Evolutionary conservation across 1,140 invertebrate species (phyloP).

Genomic region (Drosophila kepulauana): DNA sequence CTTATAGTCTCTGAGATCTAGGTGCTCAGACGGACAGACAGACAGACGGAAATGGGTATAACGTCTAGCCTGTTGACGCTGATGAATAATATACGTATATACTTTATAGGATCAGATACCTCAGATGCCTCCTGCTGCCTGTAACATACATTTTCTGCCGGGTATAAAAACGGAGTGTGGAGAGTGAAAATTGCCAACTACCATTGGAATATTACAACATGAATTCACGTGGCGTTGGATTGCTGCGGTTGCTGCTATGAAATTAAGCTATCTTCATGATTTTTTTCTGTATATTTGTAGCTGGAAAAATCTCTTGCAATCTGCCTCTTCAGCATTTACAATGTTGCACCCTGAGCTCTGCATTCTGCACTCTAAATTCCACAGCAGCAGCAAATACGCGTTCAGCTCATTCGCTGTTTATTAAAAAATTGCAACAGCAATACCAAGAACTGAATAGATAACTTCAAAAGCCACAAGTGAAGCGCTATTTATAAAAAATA

Average conservation of each 20-base stretch:
- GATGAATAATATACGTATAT: too few relatives aligned
- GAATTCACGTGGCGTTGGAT: background rate
- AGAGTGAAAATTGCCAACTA: background rate
- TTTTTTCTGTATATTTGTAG: background rate
- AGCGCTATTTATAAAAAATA: background rate
- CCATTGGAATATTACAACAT: background rate
- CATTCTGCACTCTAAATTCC: background rate
- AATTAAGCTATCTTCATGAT: constrained; percentile 15
- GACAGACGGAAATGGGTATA: too few relatives aligned
- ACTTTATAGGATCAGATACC: too few relatives aligned
- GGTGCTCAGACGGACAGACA: too few relatives aligned
- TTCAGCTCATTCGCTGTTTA: constrained; percentile 18
- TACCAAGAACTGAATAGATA: background rate
- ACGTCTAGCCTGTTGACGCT: too few relatives aligned
- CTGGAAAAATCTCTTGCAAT: constrained; percentile 18
- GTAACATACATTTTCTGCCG: too few relatives aligned
- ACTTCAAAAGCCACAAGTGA: background rate
- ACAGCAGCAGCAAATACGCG: background rate
- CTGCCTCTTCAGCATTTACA: background rate
- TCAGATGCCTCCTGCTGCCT: too few relatives aligned
- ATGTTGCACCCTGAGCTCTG: background rate
- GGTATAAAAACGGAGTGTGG: background rate
- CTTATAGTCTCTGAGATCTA: too few relatives aligned
- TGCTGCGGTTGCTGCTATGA: constrained; percentile 10
- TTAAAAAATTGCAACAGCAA: constrained; percentile 13